Percentiles rank a stretch among this genome's conserved stretches.
These are phyloP conservation scores for Tupiocoris notatus DNA, from an alignment of 2,888 invertebrate species.

Conservation along the genomic window DNA sequence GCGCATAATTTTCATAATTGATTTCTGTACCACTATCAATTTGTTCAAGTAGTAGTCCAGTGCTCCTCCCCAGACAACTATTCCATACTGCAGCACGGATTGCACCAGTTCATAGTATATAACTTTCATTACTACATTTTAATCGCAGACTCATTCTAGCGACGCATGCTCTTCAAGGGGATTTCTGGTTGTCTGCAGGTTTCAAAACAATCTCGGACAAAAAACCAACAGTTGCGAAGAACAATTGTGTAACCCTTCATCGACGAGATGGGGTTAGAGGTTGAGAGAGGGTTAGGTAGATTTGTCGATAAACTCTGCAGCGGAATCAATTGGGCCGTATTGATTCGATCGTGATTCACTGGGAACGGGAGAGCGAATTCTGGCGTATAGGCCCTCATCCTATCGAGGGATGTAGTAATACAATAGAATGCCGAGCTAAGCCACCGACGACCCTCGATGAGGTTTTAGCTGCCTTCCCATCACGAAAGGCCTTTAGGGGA, in stretches of 20 bases:
- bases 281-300: conserved; percentile 4
- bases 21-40: too few species aligned
- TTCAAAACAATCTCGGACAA: not conserved
- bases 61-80: too few species aligned
- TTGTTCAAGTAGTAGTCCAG: too few species aligned
- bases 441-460: conserved; percentile 5
- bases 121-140: too few species aligned
- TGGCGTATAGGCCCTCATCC: not conserved
- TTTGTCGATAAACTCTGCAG: conserved; percentile 13
- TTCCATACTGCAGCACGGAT: too few species aligned
- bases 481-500: not conserved
- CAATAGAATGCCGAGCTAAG: conserved; percentile 19
- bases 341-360: conserved; percentile 9
- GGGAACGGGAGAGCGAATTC: not conserved
- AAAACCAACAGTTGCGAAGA: not conserved
- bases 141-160: too few species aligned
- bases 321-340: conserved; percentile 17
- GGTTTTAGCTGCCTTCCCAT: not conserved
- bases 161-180: too few species aligned
- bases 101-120: too few species aligned
- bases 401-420: not conserved
- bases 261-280: not conserved
- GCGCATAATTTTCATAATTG: too few species aligned
- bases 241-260: not conserved
- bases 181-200: too few species aligned